A percentile compares a stretch with the other conserved stretches of the same genome.
Evolutionary conservation across 2,113 vertebrate species (phyloP).

Genomic region (Misgurnus anguillicaudatus): DNA sequence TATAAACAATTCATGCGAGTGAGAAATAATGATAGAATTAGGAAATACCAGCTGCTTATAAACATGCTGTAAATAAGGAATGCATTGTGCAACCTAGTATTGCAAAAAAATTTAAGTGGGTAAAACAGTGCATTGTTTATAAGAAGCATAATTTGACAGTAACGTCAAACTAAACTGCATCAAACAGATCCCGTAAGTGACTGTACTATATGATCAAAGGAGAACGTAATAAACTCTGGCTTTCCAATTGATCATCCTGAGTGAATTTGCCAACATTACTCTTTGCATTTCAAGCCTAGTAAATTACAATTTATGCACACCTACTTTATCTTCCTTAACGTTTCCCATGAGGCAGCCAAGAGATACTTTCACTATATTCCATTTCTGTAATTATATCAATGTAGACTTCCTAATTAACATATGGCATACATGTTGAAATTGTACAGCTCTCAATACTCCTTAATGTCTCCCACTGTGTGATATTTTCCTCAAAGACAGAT

Average conservation of each 20-base stretch:
- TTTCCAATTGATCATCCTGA: conserved; percentile 70
- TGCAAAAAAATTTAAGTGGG: not conserved
- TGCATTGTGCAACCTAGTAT: not conserved
- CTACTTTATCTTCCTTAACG: conserved; percentile 71
- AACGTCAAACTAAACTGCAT: conserved; percentile 24
- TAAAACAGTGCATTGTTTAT: not conserved
- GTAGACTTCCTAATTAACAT: conserved; percentile 76
- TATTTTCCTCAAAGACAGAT: conserved; percentile 65
- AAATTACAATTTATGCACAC: conserved; percentile 72
- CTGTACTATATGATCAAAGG: conserved; percentile 60
- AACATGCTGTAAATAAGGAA: not conserved
- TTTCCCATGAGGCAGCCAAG: conserved; percentile 63
- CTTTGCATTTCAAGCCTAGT: conserved; percentile 62
- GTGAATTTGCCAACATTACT: conserved; percentile 68
- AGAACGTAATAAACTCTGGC: conserved; percentile 62
- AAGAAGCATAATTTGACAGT: not conserved
- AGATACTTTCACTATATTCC: conserved; percentile 70
- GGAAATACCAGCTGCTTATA: not conserved
- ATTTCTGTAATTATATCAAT: conserved; percentile 75
- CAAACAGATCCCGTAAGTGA: conserved; percentile 27
- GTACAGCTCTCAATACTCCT: conserved; percentile 65
- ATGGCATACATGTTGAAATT: conserved; percentile 71
- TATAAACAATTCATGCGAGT: conserved; percentile 16
- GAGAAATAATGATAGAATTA: not conserved
- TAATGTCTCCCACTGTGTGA: conserved; percentile 62